phyloP scores from a whole-genome alignment of 2,888 invertebrate species.

The Maniola hyperantus region DNA sequence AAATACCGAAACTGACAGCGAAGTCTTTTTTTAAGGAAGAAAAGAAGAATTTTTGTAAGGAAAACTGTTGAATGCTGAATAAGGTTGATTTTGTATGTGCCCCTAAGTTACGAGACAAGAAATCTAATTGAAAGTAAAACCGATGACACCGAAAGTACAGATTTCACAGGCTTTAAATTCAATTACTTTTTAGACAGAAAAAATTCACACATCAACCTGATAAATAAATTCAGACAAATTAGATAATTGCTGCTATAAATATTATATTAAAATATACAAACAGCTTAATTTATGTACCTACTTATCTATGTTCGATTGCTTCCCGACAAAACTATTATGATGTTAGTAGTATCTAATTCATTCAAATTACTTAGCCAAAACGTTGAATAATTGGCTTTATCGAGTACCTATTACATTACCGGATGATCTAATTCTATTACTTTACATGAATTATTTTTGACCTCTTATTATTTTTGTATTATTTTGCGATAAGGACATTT shows the following conservation, averaged over 20 bases:
- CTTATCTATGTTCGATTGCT: conserved; percentile 2
- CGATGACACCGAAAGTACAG: no score
- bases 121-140: no score
- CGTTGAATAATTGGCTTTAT: conserved; percentile 1
- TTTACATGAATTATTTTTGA: neutral
- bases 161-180: neutral
- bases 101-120: no score
- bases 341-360: conserved; percentile 12
- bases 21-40: no score
- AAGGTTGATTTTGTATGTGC: no score
- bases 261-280: neutral
- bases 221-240: neutral
- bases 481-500: neutral
- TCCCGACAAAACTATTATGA: conserved; percentile 23
- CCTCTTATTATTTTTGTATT: neutral
- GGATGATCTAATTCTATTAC: conserved; percentile 10
- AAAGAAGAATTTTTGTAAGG: no score
- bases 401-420: conserved; percentile 1
- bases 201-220: neutral
- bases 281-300: conserved; percentile 10
- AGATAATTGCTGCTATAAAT: conserved; percentile 1
- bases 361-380: neutral
- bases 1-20: no score
- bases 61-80: no score
- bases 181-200: neutral